These are phyloP conservation scores for Enteromius afrohamiltoni DNA, from an alignment of 2,797 vertebrate genomes.

Conservation along the genomic window DNA sequence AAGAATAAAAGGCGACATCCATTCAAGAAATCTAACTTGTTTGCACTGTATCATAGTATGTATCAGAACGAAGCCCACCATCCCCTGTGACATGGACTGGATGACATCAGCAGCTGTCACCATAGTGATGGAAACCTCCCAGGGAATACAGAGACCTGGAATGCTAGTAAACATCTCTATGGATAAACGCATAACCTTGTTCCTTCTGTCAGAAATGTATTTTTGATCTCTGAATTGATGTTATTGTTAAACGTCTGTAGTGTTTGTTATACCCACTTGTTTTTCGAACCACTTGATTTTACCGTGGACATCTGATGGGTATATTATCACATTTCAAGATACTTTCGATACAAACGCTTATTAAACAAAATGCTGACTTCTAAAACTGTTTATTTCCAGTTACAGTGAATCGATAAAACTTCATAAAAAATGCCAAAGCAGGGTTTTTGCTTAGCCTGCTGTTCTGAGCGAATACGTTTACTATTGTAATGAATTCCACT, in stretches of 20 bases:
- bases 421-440: conserved; percentile 2
- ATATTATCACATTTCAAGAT: background rate
- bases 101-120: conserved; percentile 65
- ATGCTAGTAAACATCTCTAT: conserved; percentile 52
- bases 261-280: background rate
- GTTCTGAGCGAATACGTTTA: background rate
- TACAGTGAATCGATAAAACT: background rate
- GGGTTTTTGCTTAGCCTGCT: background rate
- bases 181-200: conserved; percentile 29
- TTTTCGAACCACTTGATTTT: background rate
- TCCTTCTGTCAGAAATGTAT: background rate
- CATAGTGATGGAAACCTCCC: conserved; percentile 64
- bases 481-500: background rate
- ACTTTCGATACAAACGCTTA: background rate
- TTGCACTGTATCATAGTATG: conserved; percentile 29
- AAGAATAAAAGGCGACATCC: conserved; percentile 32
- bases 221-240: background rate
- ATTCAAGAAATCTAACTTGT: conserved; percentile 24
- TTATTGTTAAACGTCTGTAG: background rate
- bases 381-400: background rate
- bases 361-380: background rate
- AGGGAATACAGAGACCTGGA: conserved; percentile 49
- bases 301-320: background rate
- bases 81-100: conserved; percentile 44
- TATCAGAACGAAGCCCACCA: conserved; percentile 39